Percentiles rank a stretch among this genome's conserved stretches.
Conservation (phyloP, 2,888 invertebrate genomes). For the Parasteatoda lunata region DNA sequence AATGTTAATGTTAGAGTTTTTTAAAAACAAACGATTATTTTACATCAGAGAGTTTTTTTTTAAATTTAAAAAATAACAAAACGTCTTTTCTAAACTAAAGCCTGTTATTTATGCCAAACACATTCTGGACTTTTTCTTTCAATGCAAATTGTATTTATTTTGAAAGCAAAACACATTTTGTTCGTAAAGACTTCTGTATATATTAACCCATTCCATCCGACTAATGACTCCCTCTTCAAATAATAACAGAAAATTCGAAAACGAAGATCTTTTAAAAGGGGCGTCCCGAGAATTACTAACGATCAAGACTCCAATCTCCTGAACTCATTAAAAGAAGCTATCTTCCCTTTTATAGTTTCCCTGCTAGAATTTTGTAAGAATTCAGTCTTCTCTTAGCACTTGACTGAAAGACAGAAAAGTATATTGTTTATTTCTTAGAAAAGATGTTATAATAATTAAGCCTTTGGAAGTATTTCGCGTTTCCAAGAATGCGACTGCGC, state of each 20-base stretch:
- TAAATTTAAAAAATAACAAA: too few relatives aligned
- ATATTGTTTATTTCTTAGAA: not conserved
- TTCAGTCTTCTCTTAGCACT: not conserved
- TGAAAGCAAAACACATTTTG: too few relatives aligned
- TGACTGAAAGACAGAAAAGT: not conserved
- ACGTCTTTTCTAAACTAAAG: too few relatives aligned
- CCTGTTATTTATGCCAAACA: too few relatives aligned
- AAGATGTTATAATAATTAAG: not conserved
- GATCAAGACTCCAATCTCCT: conserved; percentile 23
- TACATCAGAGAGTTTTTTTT: too few relatives aligned
- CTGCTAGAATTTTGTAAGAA: not conserved
- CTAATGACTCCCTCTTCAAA: conserved; percentile 28
- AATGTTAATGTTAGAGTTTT: too few relatives aligned
- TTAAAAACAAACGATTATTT: too few relatives aligned
- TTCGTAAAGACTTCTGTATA: too few relatives aligned
- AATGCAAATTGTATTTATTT: too few relatives aligned
- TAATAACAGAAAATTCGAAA: conserved; percentile 28
- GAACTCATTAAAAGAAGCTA: conserved; percentile 26
- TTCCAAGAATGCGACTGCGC: not conserved
- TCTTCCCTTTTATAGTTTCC: not conserved
- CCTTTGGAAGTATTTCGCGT: conserved; percentile 2
- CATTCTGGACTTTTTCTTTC: too few relatives aligned
- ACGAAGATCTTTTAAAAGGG: conserved; percentile 19
- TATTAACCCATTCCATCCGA: not conserved
- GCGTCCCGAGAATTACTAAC: conserved; percentile 40